A percentile compares a stretch with the other conserved stretches of the same genome.
These are phyloP conservation scores for Aptenodytes forsteri DNA, from an alignment of 2,113 vertebrate species.

Conservation along the genomic window DNA sequence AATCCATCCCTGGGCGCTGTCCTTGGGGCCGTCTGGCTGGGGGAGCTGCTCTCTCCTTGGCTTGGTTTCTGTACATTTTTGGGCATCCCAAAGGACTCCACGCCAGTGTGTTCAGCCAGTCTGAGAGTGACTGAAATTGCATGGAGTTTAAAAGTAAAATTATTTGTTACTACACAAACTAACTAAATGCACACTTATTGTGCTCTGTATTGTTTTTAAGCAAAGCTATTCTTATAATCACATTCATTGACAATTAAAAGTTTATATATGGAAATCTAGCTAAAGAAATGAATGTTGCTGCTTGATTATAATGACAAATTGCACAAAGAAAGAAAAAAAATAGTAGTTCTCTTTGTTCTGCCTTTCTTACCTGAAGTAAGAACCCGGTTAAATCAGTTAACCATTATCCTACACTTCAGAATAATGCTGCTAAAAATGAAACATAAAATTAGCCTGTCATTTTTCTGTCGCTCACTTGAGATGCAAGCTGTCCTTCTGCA, in stretches of 20 bases:
- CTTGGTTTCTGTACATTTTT: background rate
- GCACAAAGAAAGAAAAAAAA: background rate
- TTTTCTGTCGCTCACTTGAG: conserved; percentile 3
- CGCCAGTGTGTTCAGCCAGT: background rate
- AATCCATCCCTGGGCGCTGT: background rate
- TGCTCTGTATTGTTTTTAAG: background rate
- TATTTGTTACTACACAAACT: background rate
- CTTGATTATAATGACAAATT: background rate
- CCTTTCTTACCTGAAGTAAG: background rate
- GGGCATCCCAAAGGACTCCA: background rate
- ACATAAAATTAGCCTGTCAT: conserved; percentile 60
- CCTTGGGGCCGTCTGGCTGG: background rate
- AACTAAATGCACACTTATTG: background rate
- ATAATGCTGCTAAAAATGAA: conserved; percentile 68
- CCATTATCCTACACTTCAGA: conserved; percentile 51
- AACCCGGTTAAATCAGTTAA: conserved; percentile 47
- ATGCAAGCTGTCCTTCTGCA: conserved; percentile 29
- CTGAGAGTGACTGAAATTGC: background rate
- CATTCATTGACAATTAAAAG: background rate
- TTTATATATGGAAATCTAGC: background rate
- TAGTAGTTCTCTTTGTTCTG: conserved; percentile 15
- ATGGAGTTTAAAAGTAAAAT: background rate
- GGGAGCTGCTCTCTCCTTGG: background rate
- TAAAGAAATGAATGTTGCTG: background rate
- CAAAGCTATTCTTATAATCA: background rate